Conservation (phyloP, 2,888 invertebrate genomes). For the Hyppa rectilinea region DNA sequence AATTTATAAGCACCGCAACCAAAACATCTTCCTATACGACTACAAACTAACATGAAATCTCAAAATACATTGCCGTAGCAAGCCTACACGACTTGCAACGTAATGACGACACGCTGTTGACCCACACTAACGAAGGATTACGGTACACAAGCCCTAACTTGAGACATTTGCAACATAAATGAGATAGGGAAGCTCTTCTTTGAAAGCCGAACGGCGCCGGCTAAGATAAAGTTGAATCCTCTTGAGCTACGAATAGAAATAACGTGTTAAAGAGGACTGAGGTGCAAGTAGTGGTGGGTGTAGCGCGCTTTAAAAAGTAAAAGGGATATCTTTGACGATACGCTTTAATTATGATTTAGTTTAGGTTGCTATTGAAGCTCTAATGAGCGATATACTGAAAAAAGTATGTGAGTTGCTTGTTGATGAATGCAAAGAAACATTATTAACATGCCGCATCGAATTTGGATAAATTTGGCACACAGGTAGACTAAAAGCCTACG, state of each 20-base stretch:
- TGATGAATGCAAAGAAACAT: background rate
- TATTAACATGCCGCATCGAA: background rate
- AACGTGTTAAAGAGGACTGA: conserved; percentile 54
- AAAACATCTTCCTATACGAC: background rate
- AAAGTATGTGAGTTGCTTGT: background rate
- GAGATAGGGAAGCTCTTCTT: conserved; percentile 64
- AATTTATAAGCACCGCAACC: background rate
- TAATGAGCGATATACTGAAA: background rate
- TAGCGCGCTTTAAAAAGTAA: background rate
- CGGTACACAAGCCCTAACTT: conserved; percentile 49
- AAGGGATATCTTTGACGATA: conserved; percentile 7
- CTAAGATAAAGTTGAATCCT: conserved; percentile 63
- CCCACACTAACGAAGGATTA: conserved; percentile 60
- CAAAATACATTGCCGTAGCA: conserved; percentile 32
- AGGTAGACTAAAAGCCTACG: background rate
- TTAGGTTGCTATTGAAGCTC: background rate
- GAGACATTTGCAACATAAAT: conserved; percentile 66
- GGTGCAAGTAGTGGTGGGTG: conserved; percentile 38
- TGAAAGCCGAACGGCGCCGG: conserved; percentile 58
- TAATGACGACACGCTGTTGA: conserved; percentile 55
- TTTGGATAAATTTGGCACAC: background rate
- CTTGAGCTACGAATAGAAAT: conserved; percentile 62
- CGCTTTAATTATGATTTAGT: conserved; percentile 23
- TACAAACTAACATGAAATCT: conserved; percentile 23
- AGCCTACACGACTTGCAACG: conserved; percentile 48